phyloP scores from a whole-genome alignment of 2,888 invertebrate species.

The Noctuana brunneofusca region DNA sequence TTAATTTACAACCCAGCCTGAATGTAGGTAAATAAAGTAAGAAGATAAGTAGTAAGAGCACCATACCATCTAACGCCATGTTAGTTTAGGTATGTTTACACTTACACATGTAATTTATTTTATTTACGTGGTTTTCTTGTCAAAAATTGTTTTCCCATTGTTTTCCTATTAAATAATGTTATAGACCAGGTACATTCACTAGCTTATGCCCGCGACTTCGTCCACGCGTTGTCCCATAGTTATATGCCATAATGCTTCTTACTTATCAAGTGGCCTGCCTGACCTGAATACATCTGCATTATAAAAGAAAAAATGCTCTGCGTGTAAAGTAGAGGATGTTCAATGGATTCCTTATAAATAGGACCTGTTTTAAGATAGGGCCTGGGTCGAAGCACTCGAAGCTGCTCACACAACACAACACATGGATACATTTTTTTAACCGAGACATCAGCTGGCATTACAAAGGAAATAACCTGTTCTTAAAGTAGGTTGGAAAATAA shows the following conservation, averaged over 20 bases:
- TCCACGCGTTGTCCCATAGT: too few species aligned
- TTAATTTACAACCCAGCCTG: background rate
- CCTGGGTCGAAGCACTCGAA: background rate
- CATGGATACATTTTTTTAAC: constrained; percentile 8
- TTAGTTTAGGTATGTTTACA: too few species aligned
- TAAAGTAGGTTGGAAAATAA: constrained; percentile 38
- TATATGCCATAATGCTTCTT: too few species aligned
- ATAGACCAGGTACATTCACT: too few species aligned
- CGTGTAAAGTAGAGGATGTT: constrained; percentile 2
- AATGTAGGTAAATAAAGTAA: background rate
- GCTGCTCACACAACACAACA: background rate
- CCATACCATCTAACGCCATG: background rate
- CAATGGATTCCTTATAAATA: constrained; percentile 1
- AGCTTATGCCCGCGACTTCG: too few species aligned
- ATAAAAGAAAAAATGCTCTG: background rate
- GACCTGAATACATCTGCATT: too few species aligned
- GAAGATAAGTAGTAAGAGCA: background rate
- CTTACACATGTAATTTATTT: too few species aligned
- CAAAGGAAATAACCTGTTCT: constrained; percentile 37
- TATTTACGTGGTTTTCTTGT: too few species aligned
- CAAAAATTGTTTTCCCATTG: too few species aligned
- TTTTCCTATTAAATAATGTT: too few species aligned
- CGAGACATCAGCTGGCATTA: constrained; percentile 18
- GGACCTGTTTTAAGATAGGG: constrained; percentile 15
- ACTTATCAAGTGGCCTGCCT: background rate